phyloP scores from a whole-genome alignment of 2,113 vertebrate genomes.

The Pimephales promelas region DNA sequence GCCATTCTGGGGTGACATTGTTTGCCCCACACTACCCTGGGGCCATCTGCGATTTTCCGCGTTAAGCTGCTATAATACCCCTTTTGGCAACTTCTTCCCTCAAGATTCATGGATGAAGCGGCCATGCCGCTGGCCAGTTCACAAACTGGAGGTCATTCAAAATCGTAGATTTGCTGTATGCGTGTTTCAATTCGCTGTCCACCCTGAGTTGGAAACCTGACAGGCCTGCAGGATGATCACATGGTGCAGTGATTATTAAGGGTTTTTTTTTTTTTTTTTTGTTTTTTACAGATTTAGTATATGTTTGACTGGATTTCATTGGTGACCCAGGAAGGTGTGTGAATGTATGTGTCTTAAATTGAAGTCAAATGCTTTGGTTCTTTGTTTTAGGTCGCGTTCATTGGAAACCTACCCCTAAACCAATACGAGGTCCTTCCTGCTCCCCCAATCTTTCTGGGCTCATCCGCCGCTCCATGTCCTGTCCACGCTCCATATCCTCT shows the following conservation, averaged over 20 bases:
- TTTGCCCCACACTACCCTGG: constrained; percentile 62
- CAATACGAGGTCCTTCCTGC: constrained; percentile 68
- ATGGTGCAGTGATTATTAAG: constrained; percentile 62
- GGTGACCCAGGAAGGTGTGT: background rate
- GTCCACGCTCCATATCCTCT: constrained; percentile 91
- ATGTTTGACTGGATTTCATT: constrained; percentile 11
- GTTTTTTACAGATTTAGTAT: constrained; percentile 28
- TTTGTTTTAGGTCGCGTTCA: constrained; percentile 74
- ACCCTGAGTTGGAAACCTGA: constrained; percentile 56
- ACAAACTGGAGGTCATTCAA: constrained; percentile 72
- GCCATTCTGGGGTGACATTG: constrained; percentile 62
- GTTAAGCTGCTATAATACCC: constrained; percentile 76
- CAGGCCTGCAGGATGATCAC: constrained; percentile 60
- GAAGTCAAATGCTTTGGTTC: constrained; percentile 40
- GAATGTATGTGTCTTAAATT: constrained; percentile 34
- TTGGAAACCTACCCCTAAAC: constrained; percentile 79
- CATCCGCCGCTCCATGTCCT: constrained; percentile 93
- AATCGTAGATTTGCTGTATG: constrained; percentile 57
- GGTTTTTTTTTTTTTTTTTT: no score
- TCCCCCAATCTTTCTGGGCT: constrained; percentile 76
- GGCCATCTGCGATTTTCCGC: constrained; percentile 69
- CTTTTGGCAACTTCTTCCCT: constrained; percentile 74
- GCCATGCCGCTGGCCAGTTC: constrained; percentile 62
- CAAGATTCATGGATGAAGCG: constrained; percentile 62
- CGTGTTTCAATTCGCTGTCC: constrained; percentile 51